These are phyloP conservation scores for Bedellia somnulentella DNA, from an alignment of 2,888 invertebrate genomes.

Conservation along the genomic window DNA sequence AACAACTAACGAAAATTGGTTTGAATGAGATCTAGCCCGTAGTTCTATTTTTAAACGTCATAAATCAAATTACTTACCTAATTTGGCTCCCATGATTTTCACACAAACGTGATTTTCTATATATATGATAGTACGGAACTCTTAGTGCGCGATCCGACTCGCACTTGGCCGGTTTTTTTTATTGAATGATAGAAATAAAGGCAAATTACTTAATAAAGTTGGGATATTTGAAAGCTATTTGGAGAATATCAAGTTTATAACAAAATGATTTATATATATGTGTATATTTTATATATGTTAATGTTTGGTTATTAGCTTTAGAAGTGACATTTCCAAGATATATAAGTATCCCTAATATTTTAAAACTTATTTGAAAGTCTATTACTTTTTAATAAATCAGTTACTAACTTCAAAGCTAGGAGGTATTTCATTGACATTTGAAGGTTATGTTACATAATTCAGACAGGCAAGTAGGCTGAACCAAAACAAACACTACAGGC, in stretches of 20 bases:
- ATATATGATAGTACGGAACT: too few species aligned
- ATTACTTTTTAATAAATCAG: background rate
- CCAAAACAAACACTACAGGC: background rate
- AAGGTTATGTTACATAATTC: constrained; percentile 55
- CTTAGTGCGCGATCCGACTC: too few species aligned
- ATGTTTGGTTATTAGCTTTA: background rate
- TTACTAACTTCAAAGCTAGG: constrained; percentile 7
- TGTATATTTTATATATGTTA: background rate
- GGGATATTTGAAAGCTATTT: too few species aligned
- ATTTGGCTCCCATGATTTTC: too few species aligned
- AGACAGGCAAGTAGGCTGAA: constrained; percentile 9
- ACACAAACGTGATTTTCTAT: too few species aligned
- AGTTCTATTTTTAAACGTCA: too few species aligned
- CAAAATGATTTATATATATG: background rate
- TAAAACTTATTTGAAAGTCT: background rate
- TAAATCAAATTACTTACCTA: too few species aligned
- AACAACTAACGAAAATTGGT: too few species aligned
- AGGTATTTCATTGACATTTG: constrained; percentile 40
- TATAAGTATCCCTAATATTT: background rate
- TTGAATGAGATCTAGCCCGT: too few species aligned
- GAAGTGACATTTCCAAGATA: background rate
- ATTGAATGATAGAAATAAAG: too few species aligned
- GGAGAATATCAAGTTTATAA: background rate
- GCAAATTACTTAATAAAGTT: too few species aligned
- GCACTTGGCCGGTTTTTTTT: too few species aligned